These are phyloP conservation scores for Girardia tigrina DNA, from an alignment of 2,888 invertebrate genomes.

Conservation along the genomic window DNA sequence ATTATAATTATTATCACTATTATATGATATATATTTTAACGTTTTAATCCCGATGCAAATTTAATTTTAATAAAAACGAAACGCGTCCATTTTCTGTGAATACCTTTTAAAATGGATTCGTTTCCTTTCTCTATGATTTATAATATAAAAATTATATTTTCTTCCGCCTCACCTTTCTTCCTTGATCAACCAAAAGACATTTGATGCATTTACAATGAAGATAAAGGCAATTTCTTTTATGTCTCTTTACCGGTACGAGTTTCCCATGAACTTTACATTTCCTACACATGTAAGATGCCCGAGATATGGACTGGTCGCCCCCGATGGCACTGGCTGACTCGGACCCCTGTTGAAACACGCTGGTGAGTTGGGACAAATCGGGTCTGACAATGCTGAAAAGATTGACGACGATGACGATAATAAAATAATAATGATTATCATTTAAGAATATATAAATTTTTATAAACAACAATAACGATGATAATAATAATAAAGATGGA, in stretches of 20 bases:
- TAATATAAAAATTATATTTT: too few relatives aligned
- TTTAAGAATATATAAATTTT: background rate
- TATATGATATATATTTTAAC: background rate
- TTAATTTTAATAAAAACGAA: too few relatives aligned
- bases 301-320: background rate
- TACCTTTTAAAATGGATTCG: too few relatives aligned
- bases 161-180: constrained; percentile 34
- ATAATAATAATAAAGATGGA: background rate
- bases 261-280: constrained; percentile 37
- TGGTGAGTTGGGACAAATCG: background rate
- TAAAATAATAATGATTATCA: too few relatives aligned
- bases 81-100: too few relatives aligned
- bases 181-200: constrained; percentile 35
- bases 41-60: too few relatives aligned
- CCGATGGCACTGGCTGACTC: background rate
- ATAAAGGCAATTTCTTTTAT: constrained; percentile 37
- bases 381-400: background rate
- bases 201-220: constrained; percentile 32
- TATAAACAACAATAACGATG: background rate
- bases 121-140: too few relatives aligned
- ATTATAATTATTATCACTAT: background rate
- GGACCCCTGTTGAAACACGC: background rate
- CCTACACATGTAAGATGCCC: constrained; percentile 37
- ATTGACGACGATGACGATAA: too few relatives aligned
- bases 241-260: constrained; percentile 35